Percentiles rank a stretch among this genome's conserved stretches.
Conservation (phyloP, 2,797 vertebrate genomes). For the Artibeus lituratus region DNA sequence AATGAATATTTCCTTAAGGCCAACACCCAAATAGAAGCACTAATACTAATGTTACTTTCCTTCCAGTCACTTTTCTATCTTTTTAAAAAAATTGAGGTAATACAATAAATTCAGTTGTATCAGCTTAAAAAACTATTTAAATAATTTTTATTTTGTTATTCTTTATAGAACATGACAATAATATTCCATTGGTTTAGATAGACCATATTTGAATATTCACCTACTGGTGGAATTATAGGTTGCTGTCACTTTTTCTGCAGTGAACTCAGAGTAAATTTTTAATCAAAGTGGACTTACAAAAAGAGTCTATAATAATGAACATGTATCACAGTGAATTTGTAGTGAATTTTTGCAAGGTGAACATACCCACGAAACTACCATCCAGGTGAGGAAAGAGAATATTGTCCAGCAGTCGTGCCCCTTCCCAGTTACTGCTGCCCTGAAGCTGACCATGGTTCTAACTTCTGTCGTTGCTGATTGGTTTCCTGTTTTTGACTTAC, state of each 20-base stretch:
- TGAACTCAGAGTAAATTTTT: slow-evolving; percentile 27
- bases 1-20: neutral
- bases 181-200: neutral
- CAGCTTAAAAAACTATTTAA: neutral
- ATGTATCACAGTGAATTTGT: neutral
- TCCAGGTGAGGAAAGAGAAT: neutral
- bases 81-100: neutral
- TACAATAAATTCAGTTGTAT: neutral
- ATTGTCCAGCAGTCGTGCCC: neutral
- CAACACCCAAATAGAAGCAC: neutral
- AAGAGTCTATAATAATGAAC: neutral
- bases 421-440: neutral
- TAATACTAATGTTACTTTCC: neutral
- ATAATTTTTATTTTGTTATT: slow-evolving; percentile 23
- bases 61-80: slow-evolving; percentile 7
- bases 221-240: neutral
- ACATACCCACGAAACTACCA: neutral
- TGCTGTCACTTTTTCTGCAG: neutral
- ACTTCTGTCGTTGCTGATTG: neutral
- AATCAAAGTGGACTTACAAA: neutral
- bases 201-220: neutral
- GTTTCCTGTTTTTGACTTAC: neutral
- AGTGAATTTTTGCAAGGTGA: neutral
- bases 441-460: neutral
- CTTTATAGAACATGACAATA: neutral